These are phyloP conservation scores for Thalassaphorura encarpata DNA, from an alignment of 1,140 invertebrate genomes.

Conservation along the genomic window DNA sequence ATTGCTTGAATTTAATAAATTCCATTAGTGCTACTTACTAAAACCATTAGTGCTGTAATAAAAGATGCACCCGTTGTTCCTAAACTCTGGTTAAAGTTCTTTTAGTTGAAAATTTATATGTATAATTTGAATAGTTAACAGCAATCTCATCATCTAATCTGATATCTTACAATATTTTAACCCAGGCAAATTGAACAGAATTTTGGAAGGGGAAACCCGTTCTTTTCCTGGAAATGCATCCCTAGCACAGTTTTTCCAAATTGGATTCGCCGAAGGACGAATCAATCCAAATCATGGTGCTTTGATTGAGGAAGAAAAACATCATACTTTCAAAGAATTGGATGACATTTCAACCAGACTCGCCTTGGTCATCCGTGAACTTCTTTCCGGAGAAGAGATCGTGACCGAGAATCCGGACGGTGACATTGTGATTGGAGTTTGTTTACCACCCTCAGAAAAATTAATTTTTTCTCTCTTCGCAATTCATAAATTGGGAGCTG, in stretches of 20 bases:
- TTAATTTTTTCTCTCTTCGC: conserved; percentile 58
- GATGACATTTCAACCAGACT: conserved; percentile 13
- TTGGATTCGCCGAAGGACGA: neutral
- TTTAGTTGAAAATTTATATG: too few relatives aligned
- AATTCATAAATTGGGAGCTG: conserved; percentile 67
- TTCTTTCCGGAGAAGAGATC: neutral
- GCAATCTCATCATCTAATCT: neutral
- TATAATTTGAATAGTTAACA: too few relatives aligned
- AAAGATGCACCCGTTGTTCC: too few relatives aligned
- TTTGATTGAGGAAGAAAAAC: conserved; percentile 10
- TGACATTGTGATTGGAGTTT: conserved; percentile 49
- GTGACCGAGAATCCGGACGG: conserved; percentile 13
- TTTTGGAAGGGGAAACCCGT: conserved; percentile 7
- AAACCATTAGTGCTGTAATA: too few relatives aligned
- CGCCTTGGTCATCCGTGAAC: neutral
- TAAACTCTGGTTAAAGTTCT: too few relatives aligned
- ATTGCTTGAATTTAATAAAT: too few relatives aligned
- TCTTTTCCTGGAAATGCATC: conserved; percentile 20
- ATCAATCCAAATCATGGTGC: neutral
- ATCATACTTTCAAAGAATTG: conserved; percentile 2
- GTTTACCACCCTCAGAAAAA: conserved; percentile 59
- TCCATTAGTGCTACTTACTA: too few relatives aligned
- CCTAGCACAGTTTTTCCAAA: conserved; percentile 6
- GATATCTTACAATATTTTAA: conserved; percentile 1
- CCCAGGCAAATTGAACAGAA: conserved; percentile 10